phyloP scores from a whole-genome alignment of 1,140 invertebrate species.

The Rhopalosiphum maidis region DNA sequence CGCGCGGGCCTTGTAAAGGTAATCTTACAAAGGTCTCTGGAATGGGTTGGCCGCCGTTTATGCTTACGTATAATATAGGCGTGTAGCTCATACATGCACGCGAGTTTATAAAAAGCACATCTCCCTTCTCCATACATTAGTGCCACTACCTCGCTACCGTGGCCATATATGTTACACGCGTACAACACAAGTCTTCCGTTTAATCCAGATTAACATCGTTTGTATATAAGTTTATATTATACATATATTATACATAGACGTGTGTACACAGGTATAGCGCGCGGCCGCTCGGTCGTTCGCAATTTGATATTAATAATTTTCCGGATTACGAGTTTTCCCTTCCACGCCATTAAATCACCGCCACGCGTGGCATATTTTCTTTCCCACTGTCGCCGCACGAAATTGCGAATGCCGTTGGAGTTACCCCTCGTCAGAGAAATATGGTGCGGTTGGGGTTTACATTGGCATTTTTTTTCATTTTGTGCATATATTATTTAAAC shows the following conservation, averaged over 20 bases:
- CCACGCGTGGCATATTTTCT: neutral
- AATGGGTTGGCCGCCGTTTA: neutral
- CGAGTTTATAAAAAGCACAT: neutral
- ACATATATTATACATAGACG: neutral
- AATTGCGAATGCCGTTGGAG: neutral
- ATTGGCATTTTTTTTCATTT: neutral
- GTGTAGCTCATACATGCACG: neutral
- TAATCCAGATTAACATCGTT: constrained; percentile 42
- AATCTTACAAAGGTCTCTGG: constrained; percentile 20
- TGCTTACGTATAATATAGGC: neutral
- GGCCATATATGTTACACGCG: neutral
- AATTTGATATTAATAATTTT: constrained; percentile 41
- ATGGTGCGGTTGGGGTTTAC: neutral
- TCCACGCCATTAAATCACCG: constrained; percentile 31
- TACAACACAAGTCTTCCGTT: constrained; percentile 1
- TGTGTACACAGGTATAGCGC: neutral
- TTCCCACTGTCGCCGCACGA: neutral
- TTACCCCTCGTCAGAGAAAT: neutral
- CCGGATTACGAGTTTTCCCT: constrained; percentile 35
- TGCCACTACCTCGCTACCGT: neutral
- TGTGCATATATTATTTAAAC: neutral
- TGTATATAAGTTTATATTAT: neutral
- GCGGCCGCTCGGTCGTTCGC: neutral
- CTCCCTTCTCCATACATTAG: neutral
- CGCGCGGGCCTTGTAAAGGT: neutral